Evolutionary conservation across 2,888 invertebrate species (phyloP).

Genomic region (Pantelozetes paolii): DNA sequence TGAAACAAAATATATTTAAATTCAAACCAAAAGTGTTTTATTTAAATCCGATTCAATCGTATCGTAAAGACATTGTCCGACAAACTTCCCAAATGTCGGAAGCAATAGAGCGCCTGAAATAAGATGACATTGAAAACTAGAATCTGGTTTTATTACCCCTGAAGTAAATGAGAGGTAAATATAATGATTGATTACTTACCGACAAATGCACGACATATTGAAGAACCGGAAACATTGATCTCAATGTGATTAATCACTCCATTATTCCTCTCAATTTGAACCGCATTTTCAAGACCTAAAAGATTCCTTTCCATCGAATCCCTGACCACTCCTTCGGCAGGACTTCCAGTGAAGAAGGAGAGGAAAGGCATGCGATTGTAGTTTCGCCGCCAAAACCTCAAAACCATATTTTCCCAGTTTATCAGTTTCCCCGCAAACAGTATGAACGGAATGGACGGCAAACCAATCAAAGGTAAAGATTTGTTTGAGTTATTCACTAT

Average conservation of each 20-base stretch:
- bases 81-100: conserved; percentile 88
- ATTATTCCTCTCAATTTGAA: conserved; percentile 62
- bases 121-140: no score
- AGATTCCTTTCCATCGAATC: conserved; percentile 40
- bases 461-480: conserved; percentile 76
- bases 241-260: conserved; percentile 31
- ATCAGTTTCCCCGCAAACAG: conserved; percentile 90
- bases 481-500: conserved; percentile 95
- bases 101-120: conserved; percentile 87
- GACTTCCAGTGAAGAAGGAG: conserved; percentile 35
- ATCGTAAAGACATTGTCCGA: conserved; percentile 84
- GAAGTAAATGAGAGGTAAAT: no score
- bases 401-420: conserved; percentile 80
- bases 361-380: conserved; percentile 38
- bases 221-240: conserved; percentile 11
- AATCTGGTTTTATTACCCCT: no score
- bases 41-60: conserved; percentile 85
- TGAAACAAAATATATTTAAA: conserved; percentile 15
- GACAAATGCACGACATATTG: conserved; percentile 85
- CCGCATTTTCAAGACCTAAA: conserved; percentile 50
- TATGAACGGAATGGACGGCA: conserved; percentile 90
- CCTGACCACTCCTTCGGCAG: conserved; percentile 14
- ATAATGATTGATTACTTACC: no score
- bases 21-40: conserved; percentile 70
- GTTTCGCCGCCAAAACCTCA: conserved; percentile 52